phyloP scores from a whole-genome alignment of 23 tunicate genomes.

The Diplosoma virens region DNA sequence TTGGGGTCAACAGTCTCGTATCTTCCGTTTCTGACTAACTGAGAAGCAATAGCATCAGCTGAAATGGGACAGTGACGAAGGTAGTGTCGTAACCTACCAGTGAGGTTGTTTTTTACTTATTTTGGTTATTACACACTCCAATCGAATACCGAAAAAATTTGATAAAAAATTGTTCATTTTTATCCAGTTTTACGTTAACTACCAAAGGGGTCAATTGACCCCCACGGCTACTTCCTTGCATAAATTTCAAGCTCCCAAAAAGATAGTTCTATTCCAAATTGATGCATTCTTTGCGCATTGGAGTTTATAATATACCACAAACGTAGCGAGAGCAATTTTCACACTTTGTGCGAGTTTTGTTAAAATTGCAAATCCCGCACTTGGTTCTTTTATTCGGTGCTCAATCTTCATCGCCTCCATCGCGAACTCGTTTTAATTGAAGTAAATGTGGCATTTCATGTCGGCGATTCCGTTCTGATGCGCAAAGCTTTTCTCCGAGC shows the following conservation, averaged over 20 bases:
- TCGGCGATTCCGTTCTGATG: conserved; percentile 17
- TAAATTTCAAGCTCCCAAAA: conserved; percentile 14
- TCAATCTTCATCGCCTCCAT: conserved; percentile 25
- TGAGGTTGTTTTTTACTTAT: background rate
- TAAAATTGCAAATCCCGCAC: conserved; percentile 17
- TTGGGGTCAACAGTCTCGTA: too few relatives aligned
- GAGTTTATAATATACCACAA: conserved; percentile 5
- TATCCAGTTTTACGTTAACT: background rate
- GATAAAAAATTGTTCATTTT: background rate
- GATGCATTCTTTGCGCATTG: conserved; percentile 10
- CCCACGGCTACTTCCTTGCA: background rate
- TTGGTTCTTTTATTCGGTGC: conserved; percentile 27
- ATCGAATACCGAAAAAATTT: background rate
- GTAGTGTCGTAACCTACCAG: too few relatives aligned
- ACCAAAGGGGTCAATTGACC: conserved; percentile 6
- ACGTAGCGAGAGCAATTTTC: conserved; percentile 29
- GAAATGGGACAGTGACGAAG: too few relatives aligned
- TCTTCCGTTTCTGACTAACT: too few relatives aligned
- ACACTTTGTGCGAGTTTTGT: conserved; percentile 24
- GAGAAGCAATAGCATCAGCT: too few relatives aligned
- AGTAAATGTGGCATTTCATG: conserved; percentile 24
- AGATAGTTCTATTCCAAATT: conserved; percentile 15
- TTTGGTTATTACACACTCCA: conserved; percentile 14
- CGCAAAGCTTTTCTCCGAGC: conserved; percentile 15
- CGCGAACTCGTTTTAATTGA: conserved; percentile 28